Percentiles rank a stretch among this genome's conserved stretches.
Conservation (phyloP, 2,797 vertebrate species). For the Fistularia commersonii region DNA sequence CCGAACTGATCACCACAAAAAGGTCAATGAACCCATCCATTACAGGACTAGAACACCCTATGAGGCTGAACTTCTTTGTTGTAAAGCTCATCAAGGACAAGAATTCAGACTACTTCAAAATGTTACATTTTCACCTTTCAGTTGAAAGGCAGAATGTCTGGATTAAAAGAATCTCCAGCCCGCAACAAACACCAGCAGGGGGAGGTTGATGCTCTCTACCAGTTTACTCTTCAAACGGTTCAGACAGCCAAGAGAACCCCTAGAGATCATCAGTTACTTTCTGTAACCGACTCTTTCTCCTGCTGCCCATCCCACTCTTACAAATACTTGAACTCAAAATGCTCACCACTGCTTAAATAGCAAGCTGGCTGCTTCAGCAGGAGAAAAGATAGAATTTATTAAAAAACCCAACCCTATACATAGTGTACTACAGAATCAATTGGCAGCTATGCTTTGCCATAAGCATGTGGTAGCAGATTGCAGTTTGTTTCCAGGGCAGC, state of each 20-base stretch:
- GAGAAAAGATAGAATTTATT: too few species aligned
- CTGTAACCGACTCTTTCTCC: slow-evolving; percentile 47
- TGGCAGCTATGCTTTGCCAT: too few species aligned
- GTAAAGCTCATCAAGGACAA: slow-evolving; percentile 26
- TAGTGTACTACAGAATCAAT: too few species aligned
- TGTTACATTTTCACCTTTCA: slow-evolving; percentile 38
- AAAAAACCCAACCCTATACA: too few species aligned
- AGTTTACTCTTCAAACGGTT: slow-evolving; percentile 63
- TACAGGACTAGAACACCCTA: slow-evolving; percentile 14
- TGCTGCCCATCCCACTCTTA: slow-evolving; percentile 25
- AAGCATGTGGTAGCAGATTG: too few species aligned
- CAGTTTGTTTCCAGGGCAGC: too few species aligned
- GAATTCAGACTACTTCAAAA: slow-evolving; percentile 25
- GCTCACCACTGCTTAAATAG: slow-evolving; percentile 26
- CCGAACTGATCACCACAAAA: slow-evolving; percentile 30
- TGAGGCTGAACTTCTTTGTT: slow-evolving; percentile 27
- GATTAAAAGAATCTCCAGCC: slow-evolving; percentile 58
- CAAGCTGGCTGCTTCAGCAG: too few species aligned
- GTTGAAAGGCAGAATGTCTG: slow-evolving; percentile 40
- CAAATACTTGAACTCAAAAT: slow-evolving; percentile 4
- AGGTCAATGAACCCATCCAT: slow-evolving; percentile 14
- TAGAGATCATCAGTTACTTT: slow-evolving; percentile 57
- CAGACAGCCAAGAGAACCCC: slow-evolving; percentile 63
- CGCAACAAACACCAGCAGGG: slow-evolving; percentile 50
- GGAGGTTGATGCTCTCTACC: slow-evolving; percentile 50